These are phyloP conservation scores for Aspidiotus rigidus DNA, from an alignment of 2,888 invertebrate genomes.

Conservation along the genomic window DNA sequence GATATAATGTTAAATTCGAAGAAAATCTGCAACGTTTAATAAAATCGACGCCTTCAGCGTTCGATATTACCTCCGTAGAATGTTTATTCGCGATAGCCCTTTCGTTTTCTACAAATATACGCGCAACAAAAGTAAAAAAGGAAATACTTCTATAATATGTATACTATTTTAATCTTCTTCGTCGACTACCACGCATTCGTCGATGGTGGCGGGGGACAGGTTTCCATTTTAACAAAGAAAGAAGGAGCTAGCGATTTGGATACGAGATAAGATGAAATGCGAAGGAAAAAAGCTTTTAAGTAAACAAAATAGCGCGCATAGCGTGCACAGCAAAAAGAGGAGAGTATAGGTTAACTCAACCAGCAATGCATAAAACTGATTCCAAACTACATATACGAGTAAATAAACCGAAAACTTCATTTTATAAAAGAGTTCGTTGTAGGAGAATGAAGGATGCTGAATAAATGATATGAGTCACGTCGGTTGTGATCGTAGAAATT, in stretches of 20 bases:
- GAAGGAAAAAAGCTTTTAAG: background rate
- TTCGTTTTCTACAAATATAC: background rate
- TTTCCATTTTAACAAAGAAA: background rate
- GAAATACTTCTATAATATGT: background rate
- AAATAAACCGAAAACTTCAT: no score
- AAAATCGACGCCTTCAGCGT: background rate
- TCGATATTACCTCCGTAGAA: background rate
- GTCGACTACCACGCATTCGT: background rate
- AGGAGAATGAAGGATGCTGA: no score
- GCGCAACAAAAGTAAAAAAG: background rate
- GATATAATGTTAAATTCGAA: background rate
- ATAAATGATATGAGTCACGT: no score
- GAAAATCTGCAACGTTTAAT: background rate
- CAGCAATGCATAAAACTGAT: no score
- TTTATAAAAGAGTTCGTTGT: no score
- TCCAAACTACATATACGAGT: no score
- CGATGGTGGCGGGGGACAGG: background rate
- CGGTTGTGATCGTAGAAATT: no score
- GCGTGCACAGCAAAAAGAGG: background rate
- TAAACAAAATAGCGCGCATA: conserved; percentile 6
- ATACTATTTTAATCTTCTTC: background rate
- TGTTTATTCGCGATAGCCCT: background rate
- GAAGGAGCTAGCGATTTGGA: conserved; percentile 12
- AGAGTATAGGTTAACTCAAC: background rate
- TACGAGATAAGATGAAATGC: conserved; percentile 3